Conservation (phyloP, 2,888 invertebrate genomes). For the Holacanthella duospinosa region DNA sequence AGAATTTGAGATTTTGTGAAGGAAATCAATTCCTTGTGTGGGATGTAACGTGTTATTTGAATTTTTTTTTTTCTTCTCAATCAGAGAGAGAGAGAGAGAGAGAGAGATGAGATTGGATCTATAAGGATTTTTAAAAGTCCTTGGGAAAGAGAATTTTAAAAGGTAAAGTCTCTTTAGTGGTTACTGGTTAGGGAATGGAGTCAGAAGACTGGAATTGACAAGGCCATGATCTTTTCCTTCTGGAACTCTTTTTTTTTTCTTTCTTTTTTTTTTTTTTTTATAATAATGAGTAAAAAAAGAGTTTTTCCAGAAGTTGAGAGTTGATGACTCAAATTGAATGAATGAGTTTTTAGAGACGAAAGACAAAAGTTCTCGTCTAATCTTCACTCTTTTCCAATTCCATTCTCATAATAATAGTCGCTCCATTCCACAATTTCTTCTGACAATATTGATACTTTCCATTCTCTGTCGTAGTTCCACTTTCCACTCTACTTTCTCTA, state of each 20-base stretch:
- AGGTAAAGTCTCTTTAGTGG: too few species aligned
- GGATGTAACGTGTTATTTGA: background rate
- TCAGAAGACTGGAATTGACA: background rate
- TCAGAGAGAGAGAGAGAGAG: background rate
- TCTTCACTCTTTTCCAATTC: background rate
- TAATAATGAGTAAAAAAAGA: background rate
- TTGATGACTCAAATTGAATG: background rate
- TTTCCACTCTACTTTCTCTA: too few species aligned
- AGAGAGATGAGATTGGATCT: background rate
- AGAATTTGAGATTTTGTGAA: background rate
- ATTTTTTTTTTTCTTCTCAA: background rate
- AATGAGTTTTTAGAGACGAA: background rate
- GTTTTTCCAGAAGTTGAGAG: background rate
- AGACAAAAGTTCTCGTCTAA: background rate
- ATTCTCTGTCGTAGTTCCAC: background rate
- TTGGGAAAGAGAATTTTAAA: too few species aligned
- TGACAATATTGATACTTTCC: background rate
- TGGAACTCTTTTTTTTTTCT: background rate
- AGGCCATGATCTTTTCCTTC: background rate
- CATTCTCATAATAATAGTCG: background rate
- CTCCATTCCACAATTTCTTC: background rate
- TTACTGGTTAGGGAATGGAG: background rate
- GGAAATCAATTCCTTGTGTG: background rate
- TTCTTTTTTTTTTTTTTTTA: background rate
- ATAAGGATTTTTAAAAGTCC: too few species aligned